Evolutionary conservation across 2,113 vertebrate species (phyloP), one percentile per base, ranked within the genome.

Genomic region (Perognathus longimembris): DNA sequence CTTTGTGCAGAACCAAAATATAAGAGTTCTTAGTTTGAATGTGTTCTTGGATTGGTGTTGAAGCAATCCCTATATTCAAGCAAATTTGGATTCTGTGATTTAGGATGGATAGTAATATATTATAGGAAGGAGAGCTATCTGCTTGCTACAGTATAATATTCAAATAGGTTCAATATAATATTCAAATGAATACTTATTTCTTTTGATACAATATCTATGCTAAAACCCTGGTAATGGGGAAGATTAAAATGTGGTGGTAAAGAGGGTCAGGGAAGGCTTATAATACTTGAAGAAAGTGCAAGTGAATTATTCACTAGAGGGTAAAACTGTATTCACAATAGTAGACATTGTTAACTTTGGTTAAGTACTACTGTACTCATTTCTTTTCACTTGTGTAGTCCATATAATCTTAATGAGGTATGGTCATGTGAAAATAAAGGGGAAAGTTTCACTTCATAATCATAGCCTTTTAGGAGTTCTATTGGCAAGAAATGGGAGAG

Each of bases 241-340:
- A n/a, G 66, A 57, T 45, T 71, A 32, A 10, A 40, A 26, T 69
- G 75, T 42, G 1, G 70, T 30, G 24, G 69, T 21, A 61, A 26
- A n/a, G 24, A 57, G 28, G 14, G 30, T 10, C 12, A 6, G 50
- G 22, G 40, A 67, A 30, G 34, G 38, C 89, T 10, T 95, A 63
- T 63, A 54, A 54, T 90, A 57, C 91, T 66, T 87, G 67, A 59
- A 89, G 67, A 59, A 77, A 83, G 74, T 71, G 50, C 45, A 85
- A 11, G 36, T 83, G 40, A 67, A 22, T 79, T 42, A n/a, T 85
- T 30, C 15, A n/a, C 20, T 57, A 81, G 64, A 70, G 20, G n/a
- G 18, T 73, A 87, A 89, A 76, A 50, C 50, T 38, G 28, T 82
- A 50, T 79, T 79, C 50, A 66, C n/a, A 69, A 6, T 77, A 81